Base-by-base conservation (phyloP, 2,113 vertebrate genomes). In the Haemorhous mexicanus region DNA sequence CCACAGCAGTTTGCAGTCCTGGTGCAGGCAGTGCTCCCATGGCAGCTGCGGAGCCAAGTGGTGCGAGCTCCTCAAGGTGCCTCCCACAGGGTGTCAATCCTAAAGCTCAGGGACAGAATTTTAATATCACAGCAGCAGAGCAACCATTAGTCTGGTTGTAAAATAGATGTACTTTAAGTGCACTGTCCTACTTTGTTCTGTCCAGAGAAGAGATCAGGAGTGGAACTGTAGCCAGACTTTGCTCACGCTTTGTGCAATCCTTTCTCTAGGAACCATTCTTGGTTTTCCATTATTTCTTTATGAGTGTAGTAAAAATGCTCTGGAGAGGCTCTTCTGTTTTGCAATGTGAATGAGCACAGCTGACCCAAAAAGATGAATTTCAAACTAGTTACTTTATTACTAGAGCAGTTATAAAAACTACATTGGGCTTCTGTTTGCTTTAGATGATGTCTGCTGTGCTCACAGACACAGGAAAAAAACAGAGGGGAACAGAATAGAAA, bases 41-140 rank as follows among this genome's bases (percentile, higher is more conserved):
- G 6, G 39, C 24, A 49, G 85, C 39, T 0, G 0, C 32, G 7
- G 53, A 33, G 14, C 24, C 4, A 0, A 20, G 39, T 0, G 0
- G 6, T 11, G 41, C 3, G 16, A 35, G 59, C 32, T 77, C 56
- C 84, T 73, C 5, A 0, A 9, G 59, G 19, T 63, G 32, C 67
- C 80, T 59, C 81, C 52, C 47, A 22, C 28, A 20, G 16, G 44
- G 35, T 27, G 41, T 43, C 69, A 76, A 74, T 69, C 59, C 73
- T 32, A 26, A 73, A 81, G 55, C 46, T 90, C 64, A 70, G 63
- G 0, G 1, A 23, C 22, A 81, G 50, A 15, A n/a, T 62, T 75
- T 72, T 35, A 79, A 39, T 61, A 5, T 56, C 74, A 21, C n/a
- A 0, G 2, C 50, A 83, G 75, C 81, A 76, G 72, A 84, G 58